Evolutionary conservation across 1,140 invertebrate species (phyloP).

Genomic region (Galleria mellonella): DNA sequence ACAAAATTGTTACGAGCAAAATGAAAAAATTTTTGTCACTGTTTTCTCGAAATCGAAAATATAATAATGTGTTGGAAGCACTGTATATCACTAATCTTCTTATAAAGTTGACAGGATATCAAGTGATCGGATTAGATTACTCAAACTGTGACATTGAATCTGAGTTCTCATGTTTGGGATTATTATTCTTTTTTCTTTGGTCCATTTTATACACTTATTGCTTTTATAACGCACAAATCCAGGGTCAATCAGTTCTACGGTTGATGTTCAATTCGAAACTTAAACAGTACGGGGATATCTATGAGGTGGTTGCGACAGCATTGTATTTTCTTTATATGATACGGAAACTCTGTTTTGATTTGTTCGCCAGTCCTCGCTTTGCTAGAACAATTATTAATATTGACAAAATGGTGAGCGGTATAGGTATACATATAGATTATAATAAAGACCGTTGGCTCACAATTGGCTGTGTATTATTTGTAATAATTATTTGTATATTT

Average conservation of each 20-base stretch:
- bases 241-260: conserved; percentile 38
- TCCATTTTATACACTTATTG: conserved; percentile 29
- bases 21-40: too few relatives aligned
- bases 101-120: too few relatives aligned
- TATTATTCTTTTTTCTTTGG: conserved; percentile 29
- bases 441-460: conserved; percentile 12
- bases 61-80: too few relatives aligned
- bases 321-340: conserved; percentile 30
- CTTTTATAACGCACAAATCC: conserved; percentile 16
- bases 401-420: conserved; percentile 24
- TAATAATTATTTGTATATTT: conserved; percentile 15
- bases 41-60: too few relatives aligned
- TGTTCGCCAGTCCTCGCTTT: conserved; percentile 18
- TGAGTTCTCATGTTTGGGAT: conserved; percentile 25
- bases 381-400: conserved; percentile 25
- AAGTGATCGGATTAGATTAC: too few relatives aligned
- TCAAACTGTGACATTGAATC: neutral
- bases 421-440: conserved; percentile 28
- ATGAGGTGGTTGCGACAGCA: conserved; percentile 27
- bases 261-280: conserved; percentile 39
- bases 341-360: conserved; percentile 39
- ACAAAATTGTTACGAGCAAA: too few relatives aligned
- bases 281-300: conserved; percentile 43
- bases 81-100: too few relatives aligned
- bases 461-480: conserved; percentile 15